A percentile compares a stretch with the other conserved stretches of the same genome.
Evolutionary conservation across 2,888 invertebrate species (phyloP).

Genomic region (Synanthedon vespiformis): DNA sequence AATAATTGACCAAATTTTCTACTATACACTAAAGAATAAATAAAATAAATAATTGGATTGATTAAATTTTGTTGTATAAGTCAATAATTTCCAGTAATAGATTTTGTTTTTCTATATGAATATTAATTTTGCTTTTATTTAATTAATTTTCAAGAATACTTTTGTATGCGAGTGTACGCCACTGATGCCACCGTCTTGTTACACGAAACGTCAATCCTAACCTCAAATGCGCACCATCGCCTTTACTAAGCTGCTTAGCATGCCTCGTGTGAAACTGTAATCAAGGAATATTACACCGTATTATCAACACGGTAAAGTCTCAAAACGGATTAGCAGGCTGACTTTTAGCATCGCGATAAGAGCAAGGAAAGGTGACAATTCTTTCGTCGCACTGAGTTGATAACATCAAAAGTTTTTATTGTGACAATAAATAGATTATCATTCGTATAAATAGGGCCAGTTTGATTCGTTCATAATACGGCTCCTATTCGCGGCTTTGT

Average conservation of each 20-base stretch:
- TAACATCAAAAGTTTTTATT: constrained; percentile 67
- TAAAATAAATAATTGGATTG: too few species aligned
- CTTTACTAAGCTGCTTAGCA: constrained; percentile 60
- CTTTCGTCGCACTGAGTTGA: constrained; percentile 58
- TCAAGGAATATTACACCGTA: constrained; percentile 15
- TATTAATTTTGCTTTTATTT: too few species aligned
- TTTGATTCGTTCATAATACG: constrained; percentile 57
- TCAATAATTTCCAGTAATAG: too few species aligned
- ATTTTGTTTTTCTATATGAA: too few species aligned
- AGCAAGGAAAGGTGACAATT: constrained; percentile 58
- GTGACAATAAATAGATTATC: constrained; percentile 68
- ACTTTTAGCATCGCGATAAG: constrained; percentile 64
- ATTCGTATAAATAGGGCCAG: constrained; percentile 67
- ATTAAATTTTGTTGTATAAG: too few species aligned
- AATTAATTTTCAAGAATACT: too few species aligned
- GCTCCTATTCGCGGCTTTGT: constrained; percentile 62
- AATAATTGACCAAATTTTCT: too few species aligned
- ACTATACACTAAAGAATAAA: too few species aligned
- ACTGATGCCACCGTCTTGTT: constrained; percentile 42
- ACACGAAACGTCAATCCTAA: constrained; percentile 50
- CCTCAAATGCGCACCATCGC: constrained; percentile 46
- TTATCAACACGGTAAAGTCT: constrained; percentile 10
- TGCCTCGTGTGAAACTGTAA: constrained; percentile 25
- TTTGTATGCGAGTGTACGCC: constrained; percentile 8
- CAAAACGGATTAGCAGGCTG: constrained; percentile 22